These are phyloP conservation scores for Teleogryllus oceanicus DNA, from an alignment of 2,888 invertebrate genomes.

Conservation along the genomic window DNA sequence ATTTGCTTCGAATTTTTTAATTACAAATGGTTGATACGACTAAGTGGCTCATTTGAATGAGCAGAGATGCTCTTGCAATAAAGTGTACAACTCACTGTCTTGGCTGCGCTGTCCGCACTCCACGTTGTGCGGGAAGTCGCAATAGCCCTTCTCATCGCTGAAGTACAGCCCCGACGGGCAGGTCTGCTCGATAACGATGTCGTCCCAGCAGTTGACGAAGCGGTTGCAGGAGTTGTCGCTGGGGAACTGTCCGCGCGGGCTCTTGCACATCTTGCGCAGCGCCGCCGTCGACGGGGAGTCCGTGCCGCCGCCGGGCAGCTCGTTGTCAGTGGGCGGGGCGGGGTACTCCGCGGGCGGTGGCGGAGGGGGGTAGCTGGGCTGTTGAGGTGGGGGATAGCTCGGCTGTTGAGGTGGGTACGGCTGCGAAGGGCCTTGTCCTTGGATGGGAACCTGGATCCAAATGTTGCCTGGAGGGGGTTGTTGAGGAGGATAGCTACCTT, in stretches of 20 bases:
- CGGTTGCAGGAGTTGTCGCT: conserved; percentile 58
- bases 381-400: conserved; percentile 27
- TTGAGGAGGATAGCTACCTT: conserved; percentile 33
- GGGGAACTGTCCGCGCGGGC: conserved; percentile 60
- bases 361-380: conserved; percentile 23
- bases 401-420: conserved; percentile 30
- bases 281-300: not conserved
- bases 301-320: not conserved
- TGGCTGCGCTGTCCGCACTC: conserved; percentile 56
- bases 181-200: conserved; percentile 61
- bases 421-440: conserved; percentile 21
- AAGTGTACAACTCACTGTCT: conserved; percentile 28
- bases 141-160: conserved; percentile 56
- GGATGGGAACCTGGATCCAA: conserved; percentile 38
- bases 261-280: conserved; percentile 36
- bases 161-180: conserved; percentile 63
- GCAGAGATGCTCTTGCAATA: not conserved
- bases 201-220: conserved; percentile 71
- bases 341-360: conserved; percentile 25
- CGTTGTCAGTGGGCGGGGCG: not conserved
- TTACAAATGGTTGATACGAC: no score
- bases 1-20: no score
- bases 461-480: conserved; percentile 35
- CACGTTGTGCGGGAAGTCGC: conserved; percentile 63
- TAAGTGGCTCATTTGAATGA: no score